A percentile compares a stretch with the other conserved stretches of the same genome.
Conservation (phyloP, 2,113 vertebrate genomes). For the Cynopterus brachyotis region DNA sequence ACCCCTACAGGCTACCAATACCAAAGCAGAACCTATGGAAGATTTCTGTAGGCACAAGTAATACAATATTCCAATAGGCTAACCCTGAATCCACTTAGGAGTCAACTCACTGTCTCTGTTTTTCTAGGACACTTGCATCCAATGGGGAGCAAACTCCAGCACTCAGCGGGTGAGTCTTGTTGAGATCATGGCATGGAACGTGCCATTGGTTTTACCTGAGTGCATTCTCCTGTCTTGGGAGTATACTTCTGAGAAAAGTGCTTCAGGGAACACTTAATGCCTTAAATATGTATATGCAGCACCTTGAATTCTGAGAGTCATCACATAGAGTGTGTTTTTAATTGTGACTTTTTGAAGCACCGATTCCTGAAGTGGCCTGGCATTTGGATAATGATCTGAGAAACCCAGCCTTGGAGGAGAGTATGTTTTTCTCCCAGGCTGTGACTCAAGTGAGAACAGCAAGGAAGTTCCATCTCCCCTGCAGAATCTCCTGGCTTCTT, state of each 20-base stretch:
- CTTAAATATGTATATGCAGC: neutral
- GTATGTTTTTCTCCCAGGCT: slow-evolving; percentile 27
- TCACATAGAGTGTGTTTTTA: neutral
- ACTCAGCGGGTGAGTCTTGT: neutral
- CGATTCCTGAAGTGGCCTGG: neutral
- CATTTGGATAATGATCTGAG: neutral
- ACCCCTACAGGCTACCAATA: neutral
- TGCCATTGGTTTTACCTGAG: slow-evolving; percentile 24
- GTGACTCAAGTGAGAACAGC: neutral
- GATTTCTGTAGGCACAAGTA: neutral
- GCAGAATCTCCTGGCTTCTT: neutral
- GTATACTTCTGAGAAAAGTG: slow-evolving; percentile 8
- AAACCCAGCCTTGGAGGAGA: neutral
- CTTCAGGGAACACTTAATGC: neutral
- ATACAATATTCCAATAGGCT: neutral
- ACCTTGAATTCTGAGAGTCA: slow-evolving; percentile 23
- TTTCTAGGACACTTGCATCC: slow-evolving; percentile 2
- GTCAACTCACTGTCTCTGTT: neutral
- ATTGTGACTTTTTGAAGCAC: slow-evolving; percentile 15
- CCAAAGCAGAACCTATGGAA: neutral
- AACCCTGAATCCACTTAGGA: neutral
- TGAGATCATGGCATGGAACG: neutral
- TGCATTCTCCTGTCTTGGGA: neutral
- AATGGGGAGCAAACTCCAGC: neutral
- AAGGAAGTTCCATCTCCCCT: neutral